These are phyloP conservation scores for Cryptotis parvus DNA, from an alignment of 2,113 vertebrate genomes.

Conservation along the genomic window DNA sequence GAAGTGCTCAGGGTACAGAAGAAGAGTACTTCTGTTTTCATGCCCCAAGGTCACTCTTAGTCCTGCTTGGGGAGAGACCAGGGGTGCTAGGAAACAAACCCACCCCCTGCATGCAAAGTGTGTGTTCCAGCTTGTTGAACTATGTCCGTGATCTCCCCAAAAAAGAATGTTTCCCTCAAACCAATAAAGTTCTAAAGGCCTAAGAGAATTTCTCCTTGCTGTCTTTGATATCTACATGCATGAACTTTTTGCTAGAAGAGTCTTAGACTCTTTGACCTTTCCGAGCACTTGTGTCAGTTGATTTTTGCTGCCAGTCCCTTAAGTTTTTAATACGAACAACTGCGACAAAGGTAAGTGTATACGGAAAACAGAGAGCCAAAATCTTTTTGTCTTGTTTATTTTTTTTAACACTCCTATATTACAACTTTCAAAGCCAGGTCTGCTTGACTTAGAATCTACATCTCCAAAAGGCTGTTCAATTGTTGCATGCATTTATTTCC, in stretches of 20 bases:
- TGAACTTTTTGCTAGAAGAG: background rate
- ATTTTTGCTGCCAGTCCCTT: background rate
- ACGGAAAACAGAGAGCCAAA: background rate
- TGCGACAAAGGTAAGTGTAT: background rate
- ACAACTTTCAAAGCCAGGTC: background rate
- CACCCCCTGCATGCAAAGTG: no score
- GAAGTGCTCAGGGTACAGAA: no score
- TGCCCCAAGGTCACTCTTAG: no score
- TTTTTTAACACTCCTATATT: background rate
- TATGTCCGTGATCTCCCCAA: no score
- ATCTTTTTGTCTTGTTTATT: background rate
- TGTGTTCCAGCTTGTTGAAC: no score
- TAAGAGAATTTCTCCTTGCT: background rate
- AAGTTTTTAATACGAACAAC: background rate
- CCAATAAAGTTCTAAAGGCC: no score
- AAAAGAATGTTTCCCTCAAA: no score
- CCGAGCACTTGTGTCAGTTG: background rate
- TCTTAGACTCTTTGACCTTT: background rate
- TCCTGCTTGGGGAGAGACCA: no score
- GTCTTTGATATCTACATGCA: background rate
- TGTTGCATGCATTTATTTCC: background rate
- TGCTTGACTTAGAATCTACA: background rate
- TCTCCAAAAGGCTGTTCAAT: conserved; percentile 53
- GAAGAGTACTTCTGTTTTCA: no score
- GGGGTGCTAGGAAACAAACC: no score